Evolutionary conservation across 37 sponge, comb jelly and placozoan genomes (phyloP).

Genomic region (Hexactinellida sp.): DNA sequence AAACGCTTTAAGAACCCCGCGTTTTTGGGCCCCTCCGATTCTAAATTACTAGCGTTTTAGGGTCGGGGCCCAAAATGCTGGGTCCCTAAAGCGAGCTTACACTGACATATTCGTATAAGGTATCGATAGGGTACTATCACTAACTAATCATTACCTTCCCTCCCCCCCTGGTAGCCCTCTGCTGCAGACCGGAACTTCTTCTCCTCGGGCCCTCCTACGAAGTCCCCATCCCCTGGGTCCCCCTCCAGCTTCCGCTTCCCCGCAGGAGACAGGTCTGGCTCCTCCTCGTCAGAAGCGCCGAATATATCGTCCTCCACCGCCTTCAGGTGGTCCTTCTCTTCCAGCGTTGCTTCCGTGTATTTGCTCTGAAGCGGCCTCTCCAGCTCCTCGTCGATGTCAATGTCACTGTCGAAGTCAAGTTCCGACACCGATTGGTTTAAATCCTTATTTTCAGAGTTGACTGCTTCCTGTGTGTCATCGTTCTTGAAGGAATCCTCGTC

Average conservation of each 20-base stretch:
- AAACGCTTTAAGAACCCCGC: too few species aligned
- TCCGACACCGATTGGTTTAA: not conserved
- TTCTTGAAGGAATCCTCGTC: not conserved
- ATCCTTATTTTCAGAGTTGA: not conserved
- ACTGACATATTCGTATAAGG: too few species aligned
- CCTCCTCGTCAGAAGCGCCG: not conserved
- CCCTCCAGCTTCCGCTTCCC: not conserved
- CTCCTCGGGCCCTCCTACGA: not conserved
- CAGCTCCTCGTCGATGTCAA: slow-evolving; percentile 10
- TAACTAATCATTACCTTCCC: not conserved
- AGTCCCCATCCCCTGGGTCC: not conserved
- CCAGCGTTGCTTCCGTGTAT: not conserved
- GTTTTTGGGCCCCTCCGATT: too few species aligned
- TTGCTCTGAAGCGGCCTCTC: not conserved
- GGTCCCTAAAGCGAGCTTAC: too few species aligned
- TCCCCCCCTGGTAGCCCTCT: not conserved
- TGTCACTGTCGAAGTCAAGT: slow-evolving; percentile 3
- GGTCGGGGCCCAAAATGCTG: too few species aligned
- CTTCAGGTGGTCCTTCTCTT: slow-evolving; percentile 1
- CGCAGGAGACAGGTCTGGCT: not conserved
- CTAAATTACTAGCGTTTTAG: too few species aligned
- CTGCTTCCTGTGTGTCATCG: not conserved
- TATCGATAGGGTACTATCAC: too few species aligned
- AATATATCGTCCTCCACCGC: not conserved
- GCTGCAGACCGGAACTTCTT: not conserved